phyloP scores from a whole-genome alignment of 2,797 vertebrate genomes.

The Hozukius guyotensis region DNA sequence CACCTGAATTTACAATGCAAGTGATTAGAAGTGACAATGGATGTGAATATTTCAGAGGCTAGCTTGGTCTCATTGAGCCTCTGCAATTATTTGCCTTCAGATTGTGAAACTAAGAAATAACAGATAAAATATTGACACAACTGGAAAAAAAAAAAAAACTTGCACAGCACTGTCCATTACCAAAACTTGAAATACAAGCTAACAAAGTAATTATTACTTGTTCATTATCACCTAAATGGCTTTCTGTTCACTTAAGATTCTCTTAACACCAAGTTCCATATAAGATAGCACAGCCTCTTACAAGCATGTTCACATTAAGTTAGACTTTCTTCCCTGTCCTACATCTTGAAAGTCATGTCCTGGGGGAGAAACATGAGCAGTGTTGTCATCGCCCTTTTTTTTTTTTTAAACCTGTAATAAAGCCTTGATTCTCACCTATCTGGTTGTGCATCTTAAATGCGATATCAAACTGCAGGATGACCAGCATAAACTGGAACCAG shows the following conservation, averaged over 20 bases:
- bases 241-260: neutral
- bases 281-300: neutral
- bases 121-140: constrained; percentile 16
- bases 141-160: neutral
- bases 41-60: constrained; percentile 39
- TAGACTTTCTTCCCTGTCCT: neutral
- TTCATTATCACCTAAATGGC: neutral
- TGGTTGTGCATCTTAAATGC: constrained; percentile 93
- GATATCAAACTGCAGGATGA: constrained; percentile 95
- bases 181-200: neutral
- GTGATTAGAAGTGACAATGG: constrained; percentile 39
- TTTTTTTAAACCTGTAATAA: neutral
- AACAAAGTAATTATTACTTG: neutral
- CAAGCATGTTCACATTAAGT: neutral
- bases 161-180: neutral
- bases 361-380: neutral
- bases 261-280: neutral
- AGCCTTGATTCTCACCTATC: constrained; percentile 85
- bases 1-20: constrained; percentile 4
- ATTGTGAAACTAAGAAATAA: constrained; percentile 30
- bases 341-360: neutral
- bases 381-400: too few relatives aligned
- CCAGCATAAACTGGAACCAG: constrained; percentile 99
- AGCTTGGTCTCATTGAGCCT: neutral
- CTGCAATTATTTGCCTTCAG: constrained; percentile 29